These are phyloP conservation scores for Dascillus cervinus DNA, from an alignment of 2,888 invertebrate genomes.

Conservation along the genomic window DNA sequence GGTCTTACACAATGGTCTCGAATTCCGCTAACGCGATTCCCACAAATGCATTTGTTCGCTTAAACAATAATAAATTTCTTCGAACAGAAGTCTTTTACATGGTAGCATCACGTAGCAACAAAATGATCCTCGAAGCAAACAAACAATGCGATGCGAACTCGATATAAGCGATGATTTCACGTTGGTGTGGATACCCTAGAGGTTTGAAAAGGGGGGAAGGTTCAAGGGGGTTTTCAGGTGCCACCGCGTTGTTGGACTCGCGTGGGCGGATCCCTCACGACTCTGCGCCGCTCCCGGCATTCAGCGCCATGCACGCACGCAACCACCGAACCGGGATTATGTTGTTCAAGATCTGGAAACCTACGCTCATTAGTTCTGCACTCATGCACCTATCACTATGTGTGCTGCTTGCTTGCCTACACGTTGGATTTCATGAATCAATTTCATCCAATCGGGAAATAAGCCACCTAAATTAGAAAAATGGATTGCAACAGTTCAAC, in stretches of 20 bases:
- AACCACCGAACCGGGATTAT: slow-evolving; percentile 30
- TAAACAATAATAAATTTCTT: no score
- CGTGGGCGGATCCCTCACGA: slow-evolving; percentile 25
- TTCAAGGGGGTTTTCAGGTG: slow-evolving; percentile 17
- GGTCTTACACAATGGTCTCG: no score
- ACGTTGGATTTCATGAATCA: no score
- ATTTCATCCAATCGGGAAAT: no score
- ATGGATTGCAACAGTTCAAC: no score
- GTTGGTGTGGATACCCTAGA: slow-evolving; percentile 5
- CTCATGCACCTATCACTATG: slow-evolving; percentile 26
- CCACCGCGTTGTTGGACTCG: slow-evolving; percentile 20
- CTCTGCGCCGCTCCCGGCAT: slow-evolving; percentile 23
- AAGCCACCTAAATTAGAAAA: no score
- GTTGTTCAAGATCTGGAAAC: slow-evolving; percentile 36
- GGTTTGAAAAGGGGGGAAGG: slow-evolving; percentile 5
- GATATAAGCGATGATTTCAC: slow-evolving; percentile 16
- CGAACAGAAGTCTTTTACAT: no score
- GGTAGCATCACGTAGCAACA: slow-evolving; percentile 11
- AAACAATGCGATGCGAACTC: slow-evolving; percentile 13
- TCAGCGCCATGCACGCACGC: slow-evolving; percentile 18
- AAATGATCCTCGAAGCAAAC: slow-evolving; percentile 13
- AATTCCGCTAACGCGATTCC: no score
- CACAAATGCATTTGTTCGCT: no score
- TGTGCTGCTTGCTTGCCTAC: slow-evolving; percentile 15
- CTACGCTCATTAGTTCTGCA: slow-evolving; percentile 35